Base-by-base conservation (phyloP, 2,888 invertebrate genomes). In the Xestia c-nigrum region DNA sequence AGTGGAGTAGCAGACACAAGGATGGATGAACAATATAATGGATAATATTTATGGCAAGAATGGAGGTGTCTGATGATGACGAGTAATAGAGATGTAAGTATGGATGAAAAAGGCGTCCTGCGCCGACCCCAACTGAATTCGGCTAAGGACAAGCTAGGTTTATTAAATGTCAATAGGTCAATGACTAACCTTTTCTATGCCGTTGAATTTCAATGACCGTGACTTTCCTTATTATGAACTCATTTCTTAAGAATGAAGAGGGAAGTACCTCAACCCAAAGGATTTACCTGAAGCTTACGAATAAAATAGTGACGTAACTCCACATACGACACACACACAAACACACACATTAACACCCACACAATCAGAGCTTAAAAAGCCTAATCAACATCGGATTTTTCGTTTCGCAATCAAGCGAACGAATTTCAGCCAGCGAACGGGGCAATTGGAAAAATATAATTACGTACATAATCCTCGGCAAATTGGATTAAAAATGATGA, bases 381-480 rank as follows among this genome's bases (percentile, higher is more conserved):
- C 96, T 96, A 96, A 96, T 96, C 96, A 96, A 94, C 93, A 87
- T 86, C 89, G 92, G 93, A 94, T 94, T 94, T 94, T 94, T 94
- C 93, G 92, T 91, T 90, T 93, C 92, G 95, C 95, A 95, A 96
- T 96, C 95, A 95, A 91, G 89, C 95, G 93, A 90, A 91, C 93
- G 93, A 94, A 94, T 94, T 94, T 94, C 92, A 93, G 92, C 91
- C 90, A 92, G 92, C 92, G 80, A 88, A 85, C 91, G 91, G 91
- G 92, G 96, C 96, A 96, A 96, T 96, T 92, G 96, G 95, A 96
- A 96, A 96, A 96, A 96, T 96, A 97, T 97, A 97, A 97, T 97
- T 96, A 97, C 97, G 94, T 92, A 95, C 95, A 97, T 97, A 97
- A 97, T 97, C 97, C 97, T 92, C 94, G 91, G 94, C 94, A 97